These are phyloP conservation scores for Eurosta solidaginis DNA, from an alignment of 1,140 invertebrate genomes.

Conservation along the genomic window DNA sequence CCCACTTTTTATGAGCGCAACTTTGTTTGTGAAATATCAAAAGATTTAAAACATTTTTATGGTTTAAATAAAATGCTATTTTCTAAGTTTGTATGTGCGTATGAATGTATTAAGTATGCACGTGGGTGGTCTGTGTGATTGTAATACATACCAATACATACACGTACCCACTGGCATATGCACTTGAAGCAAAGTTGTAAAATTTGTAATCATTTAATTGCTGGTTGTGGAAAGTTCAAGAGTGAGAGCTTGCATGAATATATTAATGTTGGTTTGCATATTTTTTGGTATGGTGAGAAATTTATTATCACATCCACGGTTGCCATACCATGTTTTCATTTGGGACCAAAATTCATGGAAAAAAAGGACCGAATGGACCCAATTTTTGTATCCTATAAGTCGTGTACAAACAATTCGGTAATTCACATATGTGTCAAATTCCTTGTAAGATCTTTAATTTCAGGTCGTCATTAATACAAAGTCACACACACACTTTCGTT, in stretches of 20 bases:
- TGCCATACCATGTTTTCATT: too few relatives aligned
- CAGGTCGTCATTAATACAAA: too few relatives aligned
- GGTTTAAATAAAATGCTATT: background rate
- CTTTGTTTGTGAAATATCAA: slow-evolving; percentile 2
- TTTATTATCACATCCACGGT: too few relatives aligned
- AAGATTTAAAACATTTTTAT: slow-evolving; percentile 3
- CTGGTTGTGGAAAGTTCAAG: background rate
- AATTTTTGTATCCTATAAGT: too few relatives aligned
- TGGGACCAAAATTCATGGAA: too few relatives aligned
- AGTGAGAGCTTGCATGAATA: background rate
- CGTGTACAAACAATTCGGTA: too few relatives aligned
- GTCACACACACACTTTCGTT: too few relatives aligned
- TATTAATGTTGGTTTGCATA: too few relatives aligned
- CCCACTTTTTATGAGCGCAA: background rate
- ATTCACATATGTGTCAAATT: too few relatives aligned
- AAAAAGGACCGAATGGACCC: too few relatives aligned
- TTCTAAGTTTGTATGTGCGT: background rate
- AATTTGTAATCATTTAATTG: slow-evolving; percentile 16
- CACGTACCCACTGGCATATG: background rate
- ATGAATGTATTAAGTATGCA: background rate
- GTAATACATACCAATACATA: background rate
- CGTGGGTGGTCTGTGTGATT: background rate
- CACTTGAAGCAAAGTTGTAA: background rate
- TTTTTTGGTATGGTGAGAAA: too few relatives aligned
- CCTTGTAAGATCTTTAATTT: too few relatives aligned